These are phyloP conservation scores for Euleptes europaea DNA, from an alignment of 2,113 vertebrate genomes.

Conservation along the genomic window DNA sequence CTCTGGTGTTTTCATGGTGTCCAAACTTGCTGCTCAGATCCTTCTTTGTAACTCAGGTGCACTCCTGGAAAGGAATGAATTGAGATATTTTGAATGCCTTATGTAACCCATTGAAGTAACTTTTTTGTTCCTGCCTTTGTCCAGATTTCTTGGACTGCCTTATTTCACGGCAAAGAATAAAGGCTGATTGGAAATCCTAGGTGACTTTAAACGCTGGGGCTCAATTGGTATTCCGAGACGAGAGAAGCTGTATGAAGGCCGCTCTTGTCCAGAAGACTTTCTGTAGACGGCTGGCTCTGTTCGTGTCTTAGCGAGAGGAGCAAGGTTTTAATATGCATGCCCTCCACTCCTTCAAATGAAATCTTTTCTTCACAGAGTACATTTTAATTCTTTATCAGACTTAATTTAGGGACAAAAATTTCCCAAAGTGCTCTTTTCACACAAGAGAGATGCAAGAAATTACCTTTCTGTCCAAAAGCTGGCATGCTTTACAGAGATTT, in stretches of 20 bases:
- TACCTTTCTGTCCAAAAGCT: neutral
- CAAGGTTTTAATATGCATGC: slow-evolving; percentile 26
- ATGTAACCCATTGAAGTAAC: slow-evolving; percentile 70
- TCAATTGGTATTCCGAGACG: slow-evolving; percentile 70
- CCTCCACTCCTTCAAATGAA: slow-evolving; percentile 35
- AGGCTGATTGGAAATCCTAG: slow-evolving; percentile 65
- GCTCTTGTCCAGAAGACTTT: slow-evolving; percentile 65
- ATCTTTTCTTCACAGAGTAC: slow-evolving; percentile 30
- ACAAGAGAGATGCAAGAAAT: neutral
- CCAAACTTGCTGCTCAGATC: slow-evolving; percentile 53
- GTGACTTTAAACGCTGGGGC: slow-evolving; percentile 65
- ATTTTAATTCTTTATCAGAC: slow-evolving; percentile 46
- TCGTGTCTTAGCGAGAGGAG: slow-evolving; percentile 46
- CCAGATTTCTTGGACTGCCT: slow-evolving; percentile 65
- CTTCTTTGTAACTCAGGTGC: slow-evolving; percentile 60
- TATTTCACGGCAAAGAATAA: slow-evolving; percentile 68
- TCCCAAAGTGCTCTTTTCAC: slow-evolving; percentile 37
- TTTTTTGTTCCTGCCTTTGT: slow-evolving; percentile 70
- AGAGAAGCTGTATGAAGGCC: slow-evolving; percentile 65
- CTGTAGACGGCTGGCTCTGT: slow-evolving; percentile 61
- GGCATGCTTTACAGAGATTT: neutral
- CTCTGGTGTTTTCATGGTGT: slow-evolving; percentile 37
- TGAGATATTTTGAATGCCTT: slow-evolving; percentile 68
- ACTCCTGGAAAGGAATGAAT: slow-evolving; percentile 69
- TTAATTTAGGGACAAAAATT: neutral